Base-by-base conservation (phyloP, 2,888 invertebrate genomes). In the Coleophora flavipennella region DNA sequence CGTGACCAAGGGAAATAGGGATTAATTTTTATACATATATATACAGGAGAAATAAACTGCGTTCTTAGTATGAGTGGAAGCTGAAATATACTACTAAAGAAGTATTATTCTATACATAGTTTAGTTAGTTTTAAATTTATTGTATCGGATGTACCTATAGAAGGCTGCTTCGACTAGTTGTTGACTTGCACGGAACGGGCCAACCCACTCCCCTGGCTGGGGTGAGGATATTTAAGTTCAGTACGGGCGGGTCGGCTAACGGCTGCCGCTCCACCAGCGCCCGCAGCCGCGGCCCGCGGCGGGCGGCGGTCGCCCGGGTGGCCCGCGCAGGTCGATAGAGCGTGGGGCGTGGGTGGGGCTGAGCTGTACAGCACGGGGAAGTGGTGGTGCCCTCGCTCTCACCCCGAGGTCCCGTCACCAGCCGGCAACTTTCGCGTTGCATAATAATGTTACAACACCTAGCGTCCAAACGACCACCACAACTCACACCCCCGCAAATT, bases 301-400 rank as follows among this genome's bases (percentile, higher is more conserved):
- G 68, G 63, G 61, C 62, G 52, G 48, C 54, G 53, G 59, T 63
- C 61, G 55, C 59, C 63, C 58, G 63, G 62, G 69, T 66, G 65
- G 68, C 70, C 63, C 64, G 81, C 80, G 79, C 79, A 79, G 81
- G 81, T 83, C 83, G 84, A 80, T 76, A 81, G 69, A 76, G 72
- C 71, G 67, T 62, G 72, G 65, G 64, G 64, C 55, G 76, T 67
- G 78, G 78, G 78, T 74, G 70, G 76, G 65, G 69, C 60, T 63
- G 65, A 63, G 64, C 53, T 63, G 45, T 65, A 67, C 61, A 62
- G 66, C 66, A 67, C 66, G 63, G 71, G 71, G 84, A 67, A 83
- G 75, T 68, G 66, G 84, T 67, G 84, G 75, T 68, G 66, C 85
- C 63, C 80, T 79, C 71, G 76, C 78, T 62, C 79, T 85, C 74